Conservation (phyloP, 2,113 vertebrate genomes). For the Dolichallabes microphthalmus region DNA sequence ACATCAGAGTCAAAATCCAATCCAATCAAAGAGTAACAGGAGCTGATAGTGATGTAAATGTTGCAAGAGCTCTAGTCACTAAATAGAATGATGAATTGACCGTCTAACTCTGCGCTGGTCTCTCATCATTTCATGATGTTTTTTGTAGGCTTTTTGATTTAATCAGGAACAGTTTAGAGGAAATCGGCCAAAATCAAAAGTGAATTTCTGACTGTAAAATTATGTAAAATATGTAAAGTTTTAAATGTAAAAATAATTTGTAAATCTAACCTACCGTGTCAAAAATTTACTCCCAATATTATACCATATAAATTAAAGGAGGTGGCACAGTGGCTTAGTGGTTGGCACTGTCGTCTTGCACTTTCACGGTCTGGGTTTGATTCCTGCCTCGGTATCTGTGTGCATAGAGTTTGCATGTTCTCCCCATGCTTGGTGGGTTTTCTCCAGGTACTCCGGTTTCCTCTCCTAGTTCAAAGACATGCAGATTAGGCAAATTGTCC, state of each 20-base stretch:
- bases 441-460: too few species aligned
- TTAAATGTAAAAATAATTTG: not conserved
- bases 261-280: not conserved
- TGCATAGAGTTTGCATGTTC: too few species aligned
- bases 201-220: not conserved
- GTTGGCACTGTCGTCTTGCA: too few species aligned
- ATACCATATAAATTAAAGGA: not conserved
- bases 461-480: too few species aligned
- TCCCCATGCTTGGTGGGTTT: too few species aligned
- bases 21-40: not conserved
- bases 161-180: slow-evolving; percentile 72
- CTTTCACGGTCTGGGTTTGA: too few species aligned
- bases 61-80: not conserved
- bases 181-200: slow-evolving; percentile 41
- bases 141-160: slow-evolving; percentile 77
- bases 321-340: too few species aligned
- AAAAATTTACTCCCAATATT: not conserved
- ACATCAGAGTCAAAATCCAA: not conserved
- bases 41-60: not conserved
- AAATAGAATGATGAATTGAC: not conserved
- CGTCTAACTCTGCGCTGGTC: not conserved
- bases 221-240: not conserved
- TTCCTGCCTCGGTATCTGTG: too few species aligned
- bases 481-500: too few species aligned
- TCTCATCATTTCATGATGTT: slow-evolving; percentile 9